These are phyloP conservation scores for Galemys pyrenaicus DNA, from an alignment of 2,113 vertebrate species.

Conservation along the genomic window DNA sequence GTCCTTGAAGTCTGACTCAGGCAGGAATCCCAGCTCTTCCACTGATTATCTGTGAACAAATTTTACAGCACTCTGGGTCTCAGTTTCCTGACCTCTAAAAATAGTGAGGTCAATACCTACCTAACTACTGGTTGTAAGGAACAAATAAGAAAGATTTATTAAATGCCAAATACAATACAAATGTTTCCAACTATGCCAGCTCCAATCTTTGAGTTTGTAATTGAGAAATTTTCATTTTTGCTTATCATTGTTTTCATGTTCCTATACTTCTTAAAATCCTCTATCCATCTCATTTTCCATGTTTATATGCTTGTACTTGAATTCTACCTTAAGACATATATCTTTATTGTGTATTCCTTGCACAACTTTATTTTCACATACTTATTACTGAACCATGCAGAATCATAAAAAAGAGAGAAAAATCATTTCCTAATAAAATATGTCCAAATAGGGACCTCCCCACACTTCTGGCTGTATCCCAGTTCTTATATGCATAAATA, in stretches of 20 bases:
- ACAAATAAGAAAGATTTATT: background rate
- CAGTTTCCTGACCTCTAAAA: background rate
- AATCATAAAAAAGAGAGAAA: no score
- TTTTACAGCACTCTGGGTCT: background rate
- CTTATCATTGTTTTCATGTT: background rate
- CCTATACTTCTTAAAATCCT: background rate
- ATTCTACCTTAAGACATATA: background rate
- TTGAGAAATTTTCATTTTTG: background rate
- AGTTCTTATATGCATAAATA: no score
- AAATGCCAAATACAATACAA: background rate
- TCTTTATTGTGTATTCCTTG: background rate
- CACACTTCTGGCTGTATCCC: no score
- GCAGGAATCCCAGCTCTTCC: background rate
- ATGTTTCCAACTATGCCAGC: background rate
- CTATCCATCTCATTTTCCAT: background rate
- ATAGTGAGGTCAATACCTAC: background rate
- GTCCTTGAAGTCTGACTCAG: background rate
- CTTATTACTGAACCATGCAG: no score
- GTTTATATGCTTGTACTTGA: slow-evolving; percentile 3
- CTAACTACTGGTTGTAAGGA: background rate
- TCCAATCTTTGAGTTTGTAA: background rate
- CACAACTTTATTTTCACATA: no score
- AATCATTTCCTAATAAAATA: no score
- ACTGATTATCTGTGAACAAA: background rate
- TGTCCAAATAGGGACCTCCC: no score